phyloP scores from a whole-genome alignment of 2,888 invertebrate species.

The Ischnura elegans region DNA sequence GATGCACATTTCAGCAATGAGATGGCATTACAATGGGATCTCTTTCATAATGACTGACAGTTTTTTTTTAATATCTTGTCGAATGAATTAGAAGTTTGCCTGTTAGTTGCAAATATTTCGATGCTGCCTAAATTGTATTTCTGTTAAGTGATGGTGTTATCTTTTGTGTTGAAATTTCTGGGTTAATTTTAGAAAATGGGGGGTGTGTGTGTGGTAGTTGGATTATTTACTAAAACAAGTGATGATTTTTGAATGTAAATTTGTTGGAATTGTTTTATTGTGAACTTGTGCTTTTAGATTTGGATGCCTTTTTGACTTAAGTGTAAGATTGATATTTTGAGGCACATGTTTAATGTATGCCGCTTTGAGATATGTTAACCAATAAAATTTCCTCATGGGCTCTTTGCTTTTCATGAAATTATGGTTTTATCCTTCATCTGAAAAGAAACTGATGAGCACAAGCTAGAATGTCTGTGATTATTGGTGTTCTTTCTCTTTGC shows the following conservation, averaged over 20 bases:
- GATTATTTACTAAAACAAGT: background rate
- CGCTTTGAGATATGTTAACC: slow-evolving; percentile 6
- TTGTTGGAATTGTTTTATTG: background rate
- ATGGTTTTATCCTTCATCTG: background rate
- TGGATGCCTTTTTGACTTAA: background rate
- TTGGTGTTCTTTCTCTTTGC: no score
- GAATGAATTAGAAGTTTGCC: no score
- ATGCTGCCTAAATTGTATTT: background rate
- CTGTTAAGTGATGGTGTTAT: background rate
- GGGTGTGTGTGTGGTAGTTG: background rate
- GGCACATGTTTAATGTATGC: background rate
- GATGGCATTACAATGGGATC: background rate
- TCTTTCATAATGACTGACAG: background rate
- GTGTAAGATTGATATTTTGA: background rate
- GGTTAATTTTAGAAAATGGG: slow-evolving; percentile 10
- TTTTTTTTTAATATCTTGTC: background rate
- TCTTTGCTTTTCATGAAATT: background rate
- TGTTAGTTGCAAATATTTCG: background rate
- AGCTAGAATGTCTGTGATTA: no score
- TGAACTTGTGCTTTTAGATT: background rate
- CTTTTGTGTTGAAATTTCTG: background rate
- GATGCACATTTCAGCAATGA: background rate
- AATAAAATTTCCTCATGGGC: slow-evolving; percentile 24
- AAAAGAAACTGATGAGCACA: background rate
- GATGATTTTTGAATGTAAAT: background rate